These are phyloP conservation scores for Xenopus laevis DNA, from an alignment of 2,113 vertebrate genomes.

Conservation along the genomic window DNA sequence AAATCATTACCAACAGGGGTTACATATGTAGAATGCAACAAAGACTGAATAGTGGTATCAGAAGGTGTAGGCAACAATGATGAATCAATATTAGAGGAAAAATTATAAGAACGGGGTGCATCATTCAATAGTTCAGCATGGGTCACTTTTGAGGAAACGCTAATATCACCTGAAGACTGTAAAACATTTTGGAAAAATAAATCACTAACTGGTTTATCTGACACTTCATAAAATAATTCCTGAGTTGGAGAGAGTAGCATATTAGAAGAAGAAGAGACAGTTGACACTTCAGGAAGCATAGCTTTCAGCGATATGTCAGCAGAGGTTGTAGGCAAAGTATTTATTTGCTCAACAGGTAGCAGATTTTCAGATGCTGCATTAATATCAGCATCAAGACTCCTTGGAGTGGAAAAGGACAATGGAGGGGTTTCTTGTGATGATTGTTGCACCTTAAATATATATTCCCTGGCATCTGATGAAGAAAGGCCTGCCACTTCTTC, in stretches of 20 bases:
- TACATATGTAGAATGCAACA: conserved; percentile 53
- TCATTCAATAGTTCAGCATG: conserved; percentile 58
- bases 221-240: conserved; percentile 55
- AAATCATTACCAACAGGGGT: conserved; percentile 47
- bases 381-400: conserved; percentile 56
- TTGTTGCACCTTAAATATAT: conserved; percentile 52
- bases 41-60: conserved; percentile 55
- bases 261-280: conserved; percentile 65
- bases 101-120: conserved; percentile 55
- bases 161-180: conserved; percentile 56
- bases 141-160: conserved; percentile 54
- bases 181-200: conserved; percentile 60
- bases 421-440: conserved; percentile 58
- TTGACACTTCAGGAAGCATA: conserved; percentile 60
- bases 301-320: conserved; percentile 62
- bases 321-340: conserved; percentile 60
- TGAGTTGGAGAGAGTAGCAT: conserved; percentile 59
- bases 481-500: conserved; percentile 54
- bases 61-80: conserved; percentile 56
- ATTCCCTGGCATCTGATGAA: conserved; percentile 52
- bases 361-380: conserved; percentile 63
- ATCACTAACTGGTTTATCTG: conserved; percentile 63
- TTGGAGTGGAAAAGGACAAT: conserved; percentile 58
- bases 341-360: conserved; percentile 58
- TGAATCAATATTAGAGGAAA: conserved; percentile 61